Evolutionary conservation across 2,113 vertebrate species (phyloP), one percentile per base, ranked within the genome.

Genomic region (Clinocottus analis): DNA sequence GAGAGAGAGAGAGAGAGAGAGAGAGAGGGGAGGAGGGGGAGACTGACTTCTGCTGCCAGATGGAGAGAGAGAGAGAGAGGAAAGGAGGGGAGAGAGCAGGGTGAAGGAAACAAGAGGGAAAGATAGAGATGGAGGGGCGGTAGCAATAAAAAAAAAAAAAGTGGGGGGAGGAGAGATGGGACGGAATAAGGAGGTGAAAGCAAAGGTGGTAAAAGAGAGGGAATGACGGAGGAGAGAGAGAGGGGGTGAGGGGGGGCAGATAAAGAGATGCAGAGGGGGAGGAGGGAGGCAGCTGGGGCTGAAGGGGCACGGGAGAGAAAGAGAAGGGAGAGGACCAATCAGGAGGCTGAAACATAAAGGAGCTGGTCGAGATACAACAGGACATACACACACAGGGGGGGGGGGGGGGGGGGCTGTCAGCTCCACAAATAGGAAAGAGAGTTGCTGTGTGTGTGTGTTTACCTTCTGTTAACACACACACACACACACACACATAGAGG

Each of bases 371-470:
- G 63, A 70, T 7, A 29, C 35, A 63, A 35, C 56, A 1, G 12
- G 10, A 66, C 61, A 64, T 23, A n/a, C 56, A 65, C 59, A 75
- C 53, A 2, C 43, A 6, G 29, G 13, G 62, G 39, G 66, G 11
- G 53, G 25, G 43, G 71, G 79, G 29, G 13, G 62, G 39, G 66
- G 11, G 53, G 25, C 51, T 74, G 79, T 78, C 74, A 77, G 62
- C 19, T 74, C 0, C 12, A 84, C 75, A 87, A 83, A 86, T 83
- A 81, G 75, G 90, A 86, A 87, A 14, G 33, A 72, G 39, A 3
- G 39, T 72, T 39, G 29, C 31, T 33, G 70, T 77, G 35, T 37
- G 70, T 77, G 35, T 37, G 35, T 63, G 68, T 82, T 77, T 59
- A 79, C 60, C 61, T 62, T 11, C 67, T 65, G 77, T 49, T 59